Conservation (phyloP, 2,113 vertebrate genomes). For the Nyctibius bracteatus region DNA sequence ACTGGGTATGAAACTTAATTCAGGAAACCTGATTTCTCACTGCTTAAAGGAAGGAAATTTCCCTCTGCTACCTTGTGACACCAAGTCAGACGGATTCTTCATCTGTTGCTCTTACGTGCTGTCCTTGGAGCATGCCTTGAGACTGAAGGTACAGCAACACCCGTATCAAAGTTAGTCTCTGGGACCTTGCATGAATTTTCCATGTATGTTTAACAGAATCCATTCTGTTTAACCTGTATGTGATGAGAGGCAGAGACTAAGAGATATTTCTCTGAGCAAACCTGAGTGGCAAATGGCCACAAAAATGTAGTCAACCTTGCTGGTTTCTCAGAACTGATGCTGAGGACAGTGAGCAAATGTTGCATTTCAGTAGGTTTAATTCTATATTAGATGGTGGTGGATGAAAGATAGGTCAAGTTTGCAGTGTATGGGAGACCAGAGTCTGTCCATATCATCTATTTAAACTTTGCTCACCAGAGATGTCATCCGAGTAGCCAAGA, state of each 20-base stretch:
- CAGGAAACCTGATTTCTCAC: not conserved
- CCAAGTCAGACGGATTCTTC: not conserved
- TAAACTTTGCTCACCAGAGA: not conserved
- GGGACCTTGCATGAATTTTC: not conserved
- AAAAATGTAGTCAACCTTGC: not conserved
- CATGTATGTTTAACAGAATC: not conserved
- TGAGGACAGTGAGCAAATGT: not conserved
- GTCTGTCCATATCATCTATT: not conserved
- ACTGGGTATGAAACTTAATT: not conserved
- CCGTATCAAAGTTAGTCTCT: not conserved
- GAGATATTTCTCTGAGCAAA: not conserved
- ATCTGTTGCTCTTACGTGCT: not conserved
- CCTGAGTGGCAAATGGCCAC: not conserved
- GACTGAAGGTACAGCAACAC: not conserved
- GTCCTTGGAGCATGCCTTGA: not conserved
- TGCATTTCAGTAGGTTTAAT: not conserved
- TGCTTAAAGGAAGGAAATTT: not conserved
- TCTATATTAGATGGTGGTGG: not conserved
- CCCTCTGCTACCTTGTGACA: not conserved
- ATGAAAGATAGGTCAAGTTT: not conserved
- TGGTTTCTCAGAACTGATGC: not conserved
- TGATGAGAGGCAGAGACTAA: not conserved
- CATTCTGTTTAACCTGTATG: not conserved
- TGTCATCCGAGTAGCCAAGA: not conserved
- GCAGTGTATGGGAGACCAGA: not conserved